Base-by-base conservation (phyloP, 2,888 invertebrate genomes). In the Auanema sp. region DNA sequence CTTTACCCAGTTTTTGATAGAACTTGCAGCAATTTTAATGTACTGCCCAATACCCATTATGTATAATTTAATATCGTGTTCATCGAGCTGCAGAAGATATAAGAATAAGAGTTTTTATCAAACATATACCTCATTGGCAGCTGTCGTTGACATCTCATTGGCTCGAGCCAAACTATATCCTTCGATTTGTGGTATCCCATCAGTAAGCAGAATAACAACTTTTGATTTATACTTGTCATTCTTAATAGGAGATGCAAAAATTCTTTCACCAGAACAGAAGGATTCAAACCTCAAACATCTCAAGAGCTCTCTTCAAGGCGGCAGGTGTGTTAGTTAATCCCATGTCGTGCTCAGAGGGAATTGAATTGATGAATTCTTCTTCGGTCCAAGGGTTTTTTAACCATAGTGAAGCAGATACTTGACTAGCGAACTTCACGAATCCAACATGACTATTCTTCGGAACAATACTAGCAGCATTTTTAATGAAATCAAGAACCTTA, bases 241-340 rank as follows among this genome's bases (percentile, higher is more conserved):
- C 56, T 56, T 25, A 25, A 53, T 12, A 5, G 33, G 16, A 53
- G 16, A 14, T 52, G n/a, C 2, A 52, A n/a, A 12, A 23, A 16
- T 53, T 18, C 58, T 21, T 44, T 47, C 58, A 12, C 47, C 47
- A 11, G 12, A 10, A 53, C 24, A n/a, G 12, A 40, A 8, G 18
- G 14, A 23, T 23, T 16, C 24, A 25, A 40, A 54, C 55, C 25
- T 54, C 24, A 43, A 58, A 47, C 47, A 58, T 21, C 16, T 44
- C 21, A 14, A 18, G 47, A 4, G 47, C 58, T 47, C 47, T 43
- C n/a, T 47, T 42, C 10, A 58, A 44, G 44, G 58, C 58, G 16
- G 58, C 47, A 11, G 49, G 49, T 16, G 58, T 58, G 23, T 58
- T 58, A 18, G 58, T 58, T 12, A 43, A 58, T 8, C 50, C 50